Percentiles rank a stretch among this genome's conserved stretches.
phyloP scores from a whole-genome alignment of 2,113 vertebrate species.

The Sorex araneus region DNA sequence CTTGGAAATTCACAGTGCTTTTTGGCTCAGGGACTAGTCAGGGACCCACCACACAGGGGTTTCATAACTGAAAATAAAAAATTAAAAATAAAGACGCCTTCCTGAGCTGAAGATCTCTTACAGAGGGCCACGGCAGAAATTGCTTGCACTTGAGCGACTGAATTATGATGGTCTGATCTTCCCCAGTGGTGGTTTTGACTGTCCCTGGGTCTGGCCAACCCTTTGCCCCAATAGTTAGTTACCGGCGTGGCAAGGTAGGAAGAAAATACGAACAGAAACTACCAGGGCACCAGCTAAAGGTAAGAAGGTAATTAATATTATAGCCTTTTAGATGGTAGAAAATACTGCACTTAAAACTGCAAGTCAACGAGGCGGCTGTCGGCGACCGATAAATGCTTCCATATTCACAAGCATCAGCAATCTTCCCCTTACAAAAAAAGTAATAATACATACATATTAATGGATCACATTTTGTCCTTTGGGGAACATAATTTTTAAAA shows the following conservation, averaged over 20 bases:
- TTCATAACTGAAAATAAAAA: neutral
- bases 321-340: constrained; percentile 89
- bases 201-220: constrained; percentile 66
- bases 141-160: neutral
- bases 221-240: constrained; percentile 69
- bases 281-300: constrained; percentile 80
- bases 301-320: constrained; percentile 89
- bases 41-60: neutral
- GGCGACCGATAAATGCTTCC: constrained; percentile 88
- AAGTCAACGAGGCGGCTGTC: constrained; percentile 85
- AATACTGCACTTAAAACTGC: constrained; percentile 89
- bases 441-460: constrained; percentile 90
- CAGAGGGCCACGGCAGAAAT: constrained; percentile 32
- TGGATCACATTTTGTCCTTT: constrained; percentile 90
- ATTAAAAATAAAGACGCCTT: neutral
- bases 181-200: neutral
- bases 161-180: neutral
- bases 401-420: constrained; percentile 89
- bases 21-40: neutral
- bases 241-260: constrained; percentile 77
- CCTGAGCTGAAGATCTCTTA: neutral
- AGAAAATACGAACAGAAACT: constrained; percentile 77
- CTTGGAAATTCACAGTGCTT: constrained; percentile 70
- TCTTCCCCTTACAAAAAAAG: constrained; percentile 88
- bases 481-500: constrained; percentile 90